Conservation (phyloP, 1,140 invertebrate genomes). For the Scaptomyza graminum region DNA sequence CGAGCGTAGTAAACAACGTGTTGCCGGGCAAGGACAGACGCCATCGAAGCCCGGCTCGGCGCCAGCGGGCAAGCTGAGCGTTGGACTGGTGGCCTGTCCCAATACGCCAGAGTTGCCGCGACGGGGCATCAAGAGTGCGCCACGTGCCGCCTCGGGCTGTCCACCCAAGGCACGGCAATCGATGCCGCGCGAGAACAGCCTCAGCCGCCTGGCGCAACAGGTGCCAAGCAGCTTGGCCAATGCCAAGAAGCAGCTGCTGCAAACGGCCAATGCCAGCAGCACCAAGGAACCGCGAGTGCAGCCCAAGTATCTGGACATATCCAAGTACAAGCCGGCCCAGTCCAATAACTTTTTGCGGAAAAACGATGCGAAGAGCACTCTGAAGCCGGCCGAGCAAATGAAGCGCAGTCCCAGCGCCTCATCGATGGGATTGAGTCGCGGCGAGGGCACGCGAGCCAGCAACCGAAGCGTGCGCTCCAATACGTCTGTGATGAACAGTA, state of each 20-base stretch:
- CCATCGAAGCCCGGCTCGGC: constrained; percentile 71
- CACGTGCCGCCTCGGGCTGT: constrained; percentile 47
- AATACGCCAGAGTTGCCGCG: constrained; percentile 85
- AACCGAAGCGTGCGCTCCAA: constrained; percentile 76
- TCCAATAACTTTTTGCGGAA: constrained; percentile 85
- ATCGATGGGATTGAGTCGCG: constrained; percentile 71
- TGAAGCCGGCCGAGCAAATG: constrained; percentile 81
- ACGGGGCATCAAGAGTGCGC: constrained; percentile 71
- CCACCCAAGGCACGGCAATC: constrained; percentile 67
- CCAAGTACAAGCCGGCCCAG: constrained; percentile 85
- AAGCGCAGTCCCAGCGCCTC: constrained; percentile 81
- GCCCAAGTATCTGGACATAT: constrained; percentile 86
- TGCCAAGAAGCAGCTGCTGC: constrained; percentile 81
- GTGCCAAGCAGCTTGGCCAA: constrained; percentile 80
- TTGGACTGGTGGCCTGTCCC: constrained; percentile 83
- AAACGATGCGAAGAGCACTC: constrained; percentile 86
- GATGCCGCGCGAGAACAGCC: constrained; percentile 81
- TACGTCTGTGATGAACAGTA: constrained; percentile 70
- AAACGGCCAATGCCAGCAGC: constrained; percentile 64
- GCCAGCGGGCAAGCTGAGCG: constrained; percentile 62
- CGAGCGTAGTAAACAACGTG: constrained; percentile 80
- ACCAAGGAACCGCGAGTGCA: constrained; percentile 56
- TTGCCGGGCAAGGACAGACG: constrained; percentile 62
- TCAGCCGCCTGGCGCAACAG: constrained; percentile 76
- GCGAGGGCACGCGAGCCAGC: constrained; percentile 70